Evolutionary conservation across 2,113 vertebrate species (phyloP).

Genomic region (Gnathonemus echidnorhynchus): DNA sequence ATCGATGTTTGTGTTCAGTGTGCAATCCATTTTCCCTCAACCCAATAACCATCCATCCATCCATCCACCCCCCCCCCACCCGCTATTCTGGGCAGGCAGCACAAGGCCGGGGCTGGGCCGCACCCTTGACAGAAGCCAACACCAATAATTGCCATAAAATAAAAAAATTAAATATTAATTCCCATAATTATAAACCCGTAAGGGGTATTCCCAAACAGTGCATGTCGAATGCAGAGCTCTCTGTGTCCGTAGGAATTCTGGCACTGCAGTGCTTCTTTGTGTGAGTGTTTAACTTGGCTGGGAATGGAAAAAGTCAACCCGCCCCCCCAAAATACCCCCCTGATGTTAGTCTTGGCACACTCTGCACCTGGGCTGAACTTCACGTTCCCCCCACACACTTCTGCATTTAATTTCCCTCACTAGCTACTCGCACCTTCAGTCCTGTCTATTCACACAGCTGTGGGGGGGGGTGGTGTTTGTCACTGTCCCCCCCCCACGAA

Average conservation of each 20-base stretch:
- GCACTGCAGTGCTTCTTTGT: conserved; percentile 36
- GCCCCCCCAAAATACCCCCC: background rate
- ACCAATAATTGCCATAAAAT: background rate
- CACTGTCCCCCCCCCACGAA: background rate
- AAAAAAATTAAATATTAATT: background rate
- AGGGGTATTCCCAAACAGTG: background rate
- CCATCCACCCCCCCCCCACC: background rate
- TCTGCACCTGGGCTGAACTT: conserved; percentile 35
- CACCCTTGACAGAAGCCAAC: background rate
- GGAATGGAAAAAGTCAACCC: conserved; percentile 23
- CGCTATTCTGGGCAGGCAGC: background rate
- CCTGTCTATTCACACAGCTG: background rate
- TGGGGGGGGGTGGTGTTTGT: background rate
- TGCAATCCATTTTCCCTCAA: background rate
- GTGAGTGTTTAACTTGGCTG: conserved; percentile 37
- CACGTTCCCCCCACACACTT: background rate
- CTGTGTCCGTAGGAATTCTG: conserved; percentile 21
- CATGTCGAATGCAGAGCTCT: background rate
- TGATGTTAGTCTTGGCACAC: conserved; percentile 47
- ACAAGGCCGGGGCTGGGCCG: background rate
- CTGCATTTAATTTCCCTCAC: background rate
- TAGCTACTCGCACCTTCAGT: background rate
- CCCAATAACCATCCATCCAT: background rate
- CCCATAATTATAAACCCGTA: background rate
- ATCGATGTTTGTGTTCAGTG: conserved; percentile 11